Conservation (phyloP, 2,888 invertebrate species). For the Hypercompe scribonia region DNA sequence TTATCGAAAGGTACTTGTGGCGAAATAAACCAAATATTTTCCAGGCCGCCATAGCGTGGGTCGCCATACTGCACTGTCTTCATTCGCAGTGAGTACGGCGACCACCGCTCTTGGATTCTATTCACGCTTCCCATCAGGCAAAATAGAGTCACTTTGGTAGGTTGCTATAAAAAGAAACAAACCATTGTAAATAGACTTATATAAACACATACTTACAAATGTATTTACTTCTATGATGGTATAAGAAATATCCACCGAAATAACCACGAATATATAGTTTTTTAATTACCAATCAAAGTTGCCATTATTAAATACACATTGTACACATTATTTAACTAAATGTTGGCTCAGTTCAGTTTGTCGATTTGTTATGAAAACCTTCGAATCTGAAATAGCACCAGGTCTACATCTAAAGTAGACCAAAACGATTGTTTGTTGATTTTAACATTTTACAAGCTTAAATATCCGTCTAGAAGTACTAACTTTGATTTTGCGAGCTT, state of each 20-base stretch:
- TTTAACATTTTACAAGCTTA: not conserved
- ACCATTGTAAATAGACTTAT: no score
- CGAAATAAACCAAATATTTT: no score
- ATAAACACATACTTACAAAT: no score
- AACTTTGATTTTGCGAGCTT: not conserved
- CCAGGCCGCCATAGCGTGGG: no score
- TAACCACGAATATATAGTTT: not conserved
- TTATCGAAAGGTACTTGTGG: no score
- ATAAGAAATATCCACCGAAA: not conserved
- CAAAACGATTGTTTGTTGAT: constrained; percentile 10
- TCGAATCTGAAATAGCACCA: constrained; percentile 5
- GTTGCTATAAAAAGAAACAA: no score
- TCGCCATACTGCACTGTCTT: no score
- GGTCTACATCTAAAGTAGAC: constrained; percentile 3
- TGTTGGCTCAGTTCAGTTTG: constrained; percentile 1
- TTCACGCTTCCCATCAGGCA: no score
- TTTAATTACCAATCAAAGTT: not conserved
- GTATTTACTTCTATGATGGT: not conserved
- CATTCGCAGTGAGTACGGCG: no score
- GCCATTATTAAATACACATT: not conserved
- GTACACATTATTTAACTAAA: constrained; percentile 2
- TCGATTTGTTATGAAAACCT: constrained; percentile 5
- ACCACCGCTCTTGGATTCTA: no score
- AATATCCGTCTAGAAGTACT: not conserved
- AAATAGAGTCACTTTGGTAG: no score